Percentiles rank a stretch among this genome's conserved stretches.
Conservation (phyloP, 1,140 invertebrate genomes). For the Diuraphis noxia region DNA sequence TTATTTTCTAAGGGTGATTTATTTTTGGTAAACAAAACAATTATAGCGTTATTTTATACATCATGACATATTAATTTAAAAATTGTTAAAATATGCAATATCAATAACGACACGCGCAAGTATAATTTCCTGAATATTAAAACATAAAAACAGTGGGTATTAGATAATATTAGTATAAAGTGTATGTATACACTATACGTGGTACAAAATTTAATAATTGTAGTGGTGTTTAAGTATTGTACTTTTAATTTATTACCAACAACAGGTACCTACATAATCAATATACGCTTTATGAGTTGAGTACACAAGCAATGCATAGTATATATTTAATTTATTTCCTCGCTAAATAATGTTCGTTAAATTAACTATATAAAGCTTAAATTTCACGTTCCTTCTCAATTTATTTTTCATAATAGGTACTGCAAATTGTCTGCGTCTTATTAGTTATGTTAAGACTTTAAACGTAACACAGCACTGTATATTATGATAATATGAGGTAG, state of each 20-base stretch:
- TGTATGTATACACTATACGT: background rate
- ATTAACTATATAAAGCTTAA: background rate
- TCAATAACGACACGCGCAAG: background rate
- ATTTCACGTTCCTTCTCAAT: background rate
- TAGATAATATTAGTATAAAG: background rate
- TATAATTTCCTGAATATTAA: constrained; percentile 5
- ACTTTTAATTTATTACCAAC: background rate
- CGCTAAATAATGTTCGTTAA: background rate
- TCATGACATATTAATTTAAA: background rate
- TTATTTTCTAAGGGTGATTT: background rate
- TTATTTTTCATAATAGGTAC: background rate
- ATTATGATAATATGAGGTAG: background rate
- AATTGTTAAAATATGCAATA: background rate
- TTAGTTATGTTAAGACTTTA: background rate
- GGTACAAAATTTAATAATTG: background rate
- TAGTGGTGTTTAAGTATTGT: background rate
- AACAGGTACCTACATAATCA: background rate
- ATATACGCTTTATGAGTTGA: background rate
- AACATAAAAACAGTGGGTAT: background rate
- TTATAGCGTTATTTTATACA: background rate
- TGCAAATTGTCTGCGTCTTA: background rate
- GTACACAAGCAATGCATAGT: background rate
- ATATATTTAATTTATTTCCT: background rate
- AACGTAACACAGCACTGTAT: background rate
- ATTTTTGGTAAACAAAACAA: background rate